Conservation (phyloP, 1,140 invertebrate genomes). For the Oncopodura yosiiana region DNA sequence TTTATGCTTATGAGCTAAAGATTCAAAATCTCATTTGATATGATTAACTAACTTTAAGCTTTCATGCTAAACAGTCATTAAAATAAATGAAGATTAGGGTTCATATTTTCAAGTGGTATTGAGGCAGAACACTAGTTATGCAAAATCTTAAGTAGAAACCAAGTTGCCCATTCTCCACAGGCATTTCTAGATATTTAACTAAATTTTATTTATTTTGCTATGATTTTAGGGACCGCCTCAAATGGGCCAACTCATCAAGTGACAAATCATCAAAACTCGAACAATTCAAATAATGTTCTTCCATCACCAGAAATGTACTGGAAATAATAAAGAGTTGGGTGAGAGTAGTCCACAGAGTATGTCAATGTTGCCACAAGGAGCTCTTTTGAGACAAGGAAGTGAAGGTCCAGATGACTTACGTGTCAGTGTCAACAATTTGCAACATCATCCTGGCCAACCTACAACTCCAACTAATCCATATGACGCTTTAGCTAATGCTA, state of each 20-base stretch:
- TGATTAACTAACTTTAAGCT: too few relatives aligned
- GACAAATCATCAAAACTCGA: slow-evolving; percentile 30
- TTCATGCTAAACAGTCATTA: too few relatives aligned
- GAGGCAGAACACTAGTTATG: too few relatives aligned
- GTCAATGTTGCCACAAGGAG: slow-evolving; percentile 28
- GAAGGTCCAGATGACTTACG: slow-evolving; percentile 38
- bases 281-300: slow-evolving; percentile 23
- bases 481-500: slow-evolving; percentile 36
- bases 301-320: slow-evolving; percentile 33
- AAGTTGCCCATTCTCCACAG: too few relatives aligned
- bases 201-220: background rate
- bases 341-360: slow-evolving; percentile 32
- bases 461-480: slow-evolving; percentile 43
- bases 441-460: slow-evolving; percentile 39
- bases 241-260: slow-evolving; percentile 29
- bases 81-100: too few relatives aligned
- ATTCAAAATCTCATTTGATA: too few relatives aligned
- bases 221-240: slow-evolving; percentile 21
- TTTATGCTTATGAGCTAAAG: too few relatives aligned
- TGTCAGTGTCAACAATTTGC: slow-evolving; percentile 38
- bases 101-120: too few relatives aligned
- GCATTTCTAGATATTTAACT: too few relatives aligned
- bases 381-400: slow-evolving; percentile 26
- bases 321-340: slow-evolving; percentile 34
- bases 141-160: too few relatives aligned